These are phyloP conservation scores for Lycocorax pyrrhopterus DNA, from an alignment of 2,113 vertebrate species.

Conservation along the genomic window DNA sequence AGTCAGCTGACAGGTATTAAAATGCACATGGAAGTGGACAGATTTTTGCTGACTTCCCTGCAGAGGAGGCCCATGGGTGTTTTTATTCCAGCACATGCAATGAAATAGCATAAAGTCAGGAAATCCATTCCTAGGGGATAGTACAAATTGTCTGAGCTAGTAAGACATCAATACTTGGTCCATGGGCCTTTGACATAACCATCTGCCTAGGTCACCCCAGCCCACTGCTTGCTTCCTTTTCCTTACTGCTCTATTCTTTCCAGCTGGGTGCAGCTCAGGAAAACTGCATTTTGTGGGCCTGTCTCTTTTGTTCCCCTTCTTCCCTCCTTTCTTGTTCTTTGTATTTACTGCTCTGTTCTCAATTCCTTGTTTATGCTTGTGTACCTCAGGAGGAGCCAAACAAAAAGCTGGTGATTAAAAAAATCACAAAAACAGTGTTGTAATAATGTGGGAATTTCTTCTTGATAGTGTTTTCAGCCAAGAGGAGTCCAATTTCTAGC, in stretches of 20 bases:
- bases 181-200: not conserved
- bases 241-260: not conserved
- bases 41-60: conserved; percentile 42
- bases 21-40: conserved; percentile 34
- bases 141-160: conserved; percentile 31
- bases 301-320: not conserved
- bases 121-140: conserved; percentile 20
- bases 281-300: not conserved
- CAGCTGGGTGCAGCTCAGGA: not conserved
- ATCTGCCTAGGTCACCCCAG: not conserved
- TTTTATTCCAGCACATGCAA: conserved; percentile 32
- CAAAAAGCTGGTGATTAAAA: not conserved
- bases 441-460: not conserved
- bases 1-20: conserved; percentile 56
- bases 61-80: conserved; percentile 29
- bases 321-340: not conserved
- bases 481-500: not conserved
- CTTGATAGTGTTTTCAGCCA: not conserved
- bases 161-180: not conserved
- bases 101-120: conserved; percentile 31
- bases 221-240: not conserved
- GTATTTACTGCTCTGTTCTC: not conserved
- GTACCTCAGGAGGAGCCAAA: not conserved
- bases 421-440: not conserved
- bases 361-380: not conserved